Evolutionary conservation across 1,140 invertebrate genomes (phyloP).

Genomic region (Drosophila ananassae): DNA sequence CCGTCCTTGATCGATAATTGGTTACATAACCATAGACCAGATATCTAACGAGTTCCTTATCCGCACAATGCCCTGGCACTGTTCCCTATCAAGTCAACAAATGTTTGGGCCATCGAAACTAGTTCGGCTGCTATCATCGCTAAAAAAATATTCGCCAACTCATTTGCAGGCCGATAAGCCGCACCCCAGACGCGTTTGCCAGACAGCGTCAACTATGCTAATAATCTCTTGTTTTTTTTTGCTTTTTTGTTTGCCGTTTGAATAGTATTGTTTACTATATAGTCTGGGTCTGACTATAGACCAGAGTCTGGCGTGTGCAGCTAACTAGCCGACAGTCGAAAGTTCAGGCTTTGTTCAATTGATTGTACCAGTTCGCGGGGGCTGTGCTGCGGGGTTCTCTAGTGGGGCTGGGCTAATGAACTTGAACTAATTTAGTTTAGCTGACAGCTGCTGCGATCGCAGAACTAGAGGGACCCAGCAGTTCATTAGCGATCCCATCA

Average conservation of each 20-base stretch:
- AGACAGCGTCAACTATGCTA: constrained; percentile 52
- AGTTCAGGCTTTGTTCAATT: constrained; percentile 54
- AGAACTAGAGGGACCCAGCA: background rate
- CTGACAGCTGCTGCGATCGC: constrained; percentile 30
- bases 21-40: constrained; percentile 54
- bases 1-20: constrained; percentile 56
- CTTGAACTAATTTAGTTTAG: constrained; percentile 61
- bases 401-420: constrained; percentile 51
- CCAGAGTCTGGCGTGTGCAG: constrained; percentile 44
- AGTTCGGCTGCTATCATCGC: constrained; percentile 17
- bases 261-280: constrained; percentile 44
- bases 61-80: constrained; percentile 21
- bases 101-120: constrained; percentile 18
- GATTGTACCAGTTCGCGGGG: constrained; percentile 34
- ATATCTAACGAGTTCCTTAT: constrained; percentile 17
- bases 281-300: constrained; percentile 21
- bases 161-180: constrained; percentile 53
- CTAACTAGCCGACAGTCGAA: constrained; percentile 52
- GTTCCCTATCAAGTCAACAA: constrained; percentile 32
- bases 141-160: constrained; percentile 38
- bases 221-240: constrained; percentile 18
- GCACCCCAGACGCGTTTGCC: constrained; percentile 50
- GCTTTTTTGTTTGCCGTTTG: constrained; percentile 10
- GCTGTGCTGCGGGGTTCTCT: background rate
- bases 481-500: background rate